phyloP scores from a whole-genome alignment of 2,888 invertebrate genomes.

The Chesias legatella region DNA sequence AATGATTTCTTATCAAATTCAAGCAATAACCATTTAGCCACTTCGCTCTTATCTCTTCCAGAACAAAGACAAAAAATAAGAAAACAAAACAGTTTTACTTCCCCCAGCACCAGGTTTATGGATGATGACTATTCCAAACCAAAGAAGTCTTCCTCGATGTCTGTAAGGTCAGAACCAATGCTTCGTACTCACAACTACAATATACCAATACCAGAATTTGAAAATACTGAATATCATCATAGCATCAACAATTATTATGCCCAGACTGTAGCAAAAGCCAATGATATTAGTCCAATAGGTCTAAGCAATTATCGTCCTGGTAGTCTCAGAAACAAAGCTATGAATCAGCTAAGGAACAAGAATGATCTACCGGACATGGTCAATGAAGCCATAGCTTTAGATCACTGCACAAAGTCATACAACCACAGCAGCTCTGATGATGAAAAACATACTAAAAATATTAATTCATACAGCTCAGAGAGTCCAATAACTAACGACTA shows the following conservation, averaged over 20 bases:
- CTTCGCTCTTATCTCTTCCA: conserved; percentile 62
- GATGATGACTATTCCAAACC: conserved; percentile 46
- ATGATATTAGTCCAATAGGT: conserved; percentile 58
- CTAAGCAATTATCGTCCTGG: conserved; percentile 45
- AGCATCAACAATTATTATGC: conserved; percentile 46
- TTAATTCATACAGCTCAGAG: conserved; percentile 53
- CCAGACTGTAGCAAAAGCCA: conserved; percentile 51
- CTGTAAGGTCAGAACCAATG: conserved; percentile 69
- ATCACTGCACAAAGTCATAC: conserved; percentile 64
- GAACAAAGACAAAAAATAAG: conserved; percentile 48
- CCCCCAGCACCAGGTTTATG: conserved; percentile 44
- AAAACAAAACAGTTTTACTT: conserved; percentile 65
- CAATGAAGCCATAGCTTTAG: conserved; percentile 83
- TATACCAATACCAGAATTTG: conserved; percentile 64
- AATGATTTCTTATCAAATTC: conserved; percentile 46
- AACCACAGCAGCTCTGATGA: conserved; percentile 68
- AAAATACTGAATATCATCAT: conserved; percentile 38
- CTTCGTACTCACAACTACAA: conserved; percentile 55
- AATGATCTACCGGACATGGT: conserved; percentile 82
- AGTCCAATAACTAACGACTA: conserved; percentile 81
- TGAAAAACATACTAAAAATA: conserved; percentile 43
- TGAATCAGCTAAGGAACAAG: conserved; percentile 51
- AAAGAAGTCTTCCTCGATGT: conserved; percentile 56
- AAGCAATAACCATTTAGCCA: conserved; percentile 47
- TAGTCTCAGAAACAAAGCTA: conserved; percentile 45